phyloP scores from a whole-genome alignment of 2,113 vertebrate species.

The Scomber japonicus region DNA sequence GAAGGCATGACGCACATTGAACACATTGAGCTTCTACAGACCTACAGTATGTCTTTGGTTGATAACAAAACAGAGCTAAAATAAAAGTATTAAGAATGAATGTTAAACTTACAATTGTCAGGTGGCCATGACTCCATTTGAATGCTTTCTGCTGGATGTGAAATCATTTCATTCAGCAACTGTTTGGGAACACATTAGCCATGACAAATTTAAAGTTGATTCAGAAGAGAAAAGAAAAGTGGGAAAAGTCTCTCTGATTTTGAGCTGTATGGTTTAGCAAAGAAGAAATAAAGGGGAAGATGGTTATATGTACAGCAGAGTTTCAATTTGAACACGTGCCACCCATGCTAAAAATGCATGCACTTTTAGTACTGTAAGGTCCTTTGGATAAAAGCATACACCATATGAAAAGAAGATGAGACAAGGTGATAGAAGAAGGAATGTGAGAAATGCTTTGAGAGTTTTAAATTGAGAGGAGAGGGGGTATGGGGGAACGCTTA shows the following conservation, averaged over 20 bases:
- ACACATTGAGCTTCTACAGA: no score
- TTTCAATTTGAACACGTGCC: not conserved
- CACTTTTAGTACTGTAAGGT: not conserved
- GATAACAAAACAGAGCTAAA: not conserved
- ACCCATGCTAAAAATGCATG: not conserved
- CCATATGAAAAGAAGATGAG: constrained; percentile 38
- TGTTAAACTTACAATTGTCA: not conserved
- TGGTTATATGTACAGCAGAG: not conserved
- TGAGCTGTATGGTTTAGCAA: not conserved
- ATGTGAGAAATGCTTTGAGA: constrained; percentile 42
- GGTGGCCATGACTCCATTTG: not conserved
- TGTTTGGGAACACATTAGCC: not conserved
- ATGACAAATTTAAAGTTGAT: not conserved
- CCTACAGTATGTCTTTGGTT: no score
- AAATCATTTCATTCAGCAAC: constrained; percentile 1
- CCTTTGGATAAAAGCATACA: constrained; percentile 29
- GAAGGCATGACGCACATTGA: no score
- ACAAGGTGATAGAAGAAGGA: constrained; percentile 16
- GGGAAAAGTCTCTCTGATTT: not conserved
- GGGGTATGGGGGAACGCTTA: not conserved
- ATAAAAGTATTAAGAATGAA: not conserved
- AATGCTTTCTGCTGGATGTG: not conserved
- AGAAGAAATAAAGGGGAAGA: not conserved
- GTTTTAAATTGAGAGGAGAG: constrained; percentile 9
- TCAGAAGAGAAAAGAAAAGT: not conserved